Evolutionary conservation across 2,888 invertebrate genomes (phyloP), one percentile per base, ranked within the genome.

Genomic region (Amphipyra tragopoginis): DNA sequence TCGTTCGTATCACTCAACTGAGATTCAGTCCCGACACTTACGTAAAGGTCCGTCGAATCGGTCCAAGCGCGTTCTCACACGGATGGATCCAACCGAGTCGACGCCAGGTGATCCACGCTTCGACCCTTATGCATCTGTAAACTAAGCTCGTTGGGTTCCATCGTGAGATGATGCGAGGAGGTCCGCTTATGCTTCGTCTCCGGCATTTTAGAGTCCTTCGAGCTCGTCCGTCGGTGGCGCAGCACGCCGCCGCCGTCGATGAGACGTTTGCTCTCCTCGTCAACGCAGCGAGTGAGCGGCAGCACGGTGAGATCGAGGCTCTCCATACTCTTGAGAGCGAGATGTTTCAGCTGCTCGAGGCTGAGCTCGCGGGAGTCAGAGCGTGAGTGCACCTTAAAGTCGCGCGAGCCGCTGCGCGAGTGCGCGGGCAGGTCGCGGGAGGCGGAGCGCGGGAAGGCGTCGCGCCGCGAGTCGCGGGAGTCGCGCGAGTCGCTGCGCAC

Each of bases 181-280:
- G 94, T 94, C 43, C 95, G 93, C 86, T 93, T 92, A 87, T 95
- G 95, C 29, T 69, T 69, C 49, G 79, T 66, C 53, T 85, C 86
- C n/a, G 88, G 86, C 60, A 88, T 85, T 78, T 90, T 89, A 65
- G 92, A 78, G 81, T 96, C 96, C 77, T 93, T 94, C n/a, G 96
- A 96, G 79, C 95, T 95, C 42, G 96, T 96, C 77, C 96, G 93
- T 5, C 96, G 93, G 87, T 96, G 96, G 1, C 96, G 92, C 66
- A 96, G 86, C 64, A 88, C 93, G 59, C 90, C 92, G 53, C 86
- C 86, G 71, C 90, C 83, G 51, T 93, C 93, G 65, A 95, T 87
- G 29, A 95, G 86, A 54, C 94, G 90, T 82, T 92, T 91, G 85
- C 92, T 93, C 79, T 95, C 95, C 73, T 94, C 95, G 85, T 93